These are phyloP conservation scores for Leptopilina myrica DNA, from an alignment of 2,888 invertebrate genomes.

Conservation along the genomic window DNA sequence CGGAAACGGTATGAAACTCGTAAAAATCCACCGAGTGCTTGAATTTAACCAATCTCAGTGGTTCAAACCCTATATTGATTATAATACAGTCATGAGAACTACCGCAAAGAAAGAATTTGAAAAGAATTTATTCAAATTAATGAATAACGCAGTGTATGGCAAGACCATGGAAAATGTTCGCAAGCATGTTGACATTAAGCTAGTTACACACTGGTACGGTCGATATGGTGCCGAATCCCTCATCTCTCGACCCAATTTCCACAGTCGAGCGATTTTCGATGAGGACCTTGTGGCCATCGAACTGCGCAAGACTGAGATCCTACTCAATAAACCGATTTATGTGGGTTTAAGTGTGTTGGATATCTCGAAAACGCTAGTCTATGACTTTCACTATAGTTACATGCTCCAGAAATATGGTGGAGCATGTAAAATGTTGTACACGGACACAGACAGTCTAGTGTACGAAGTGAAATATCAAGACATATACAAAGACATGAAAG, in stretches of 20 bases:
- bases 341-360: slow-evolving; percentile 64
- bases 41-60: slow-evolving; percentile 63
- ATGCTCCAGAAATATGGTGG: slow-evolving; percentile 51
- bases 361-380: slow-evolving; percentile 66
- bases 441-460: slow-evolving; percentile 39
- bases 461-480: too few species aligned
- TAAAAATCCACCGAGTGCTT: slow-evolving; percentile 63
- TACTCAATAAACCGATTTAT: slow-evolving; percentile 59
- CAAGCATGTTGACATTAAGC: slow-evolving; percentile 69
- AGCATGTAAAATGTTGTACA: slow-evolving; percentile 55
- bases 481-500: too few species aligned
- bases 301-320: slow-evolving; percentile 52
- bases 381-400: slow-evolving; percentile 63
- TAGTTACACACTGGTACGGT: slow-evolving; percentile 59
- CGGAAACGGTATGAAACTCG: slow-evolving; percentile 61
- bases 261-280: slow-evolving; percentile 64
- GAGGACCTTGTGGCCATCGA: slow-evolving; percentile 67
- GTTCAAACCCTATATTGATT: slow-evolving; percentile 61
- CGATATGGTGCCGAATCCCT: slow-evolving; percentile 59
- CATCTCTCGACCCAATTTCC: slow-evolving; percentile 66
- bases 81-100: slow-evolving; percentile 46
- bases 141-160: slow-evolving; percentile 60
- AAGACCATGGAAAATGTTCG: slow-evolving; percentile 63
- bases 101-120: background rate
- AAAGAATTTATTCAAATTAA: slow-evolving; percentile 20